Conservation (phyloP, 2,888 invertebrate genomes). For the Panorpa germanica region DNA sequence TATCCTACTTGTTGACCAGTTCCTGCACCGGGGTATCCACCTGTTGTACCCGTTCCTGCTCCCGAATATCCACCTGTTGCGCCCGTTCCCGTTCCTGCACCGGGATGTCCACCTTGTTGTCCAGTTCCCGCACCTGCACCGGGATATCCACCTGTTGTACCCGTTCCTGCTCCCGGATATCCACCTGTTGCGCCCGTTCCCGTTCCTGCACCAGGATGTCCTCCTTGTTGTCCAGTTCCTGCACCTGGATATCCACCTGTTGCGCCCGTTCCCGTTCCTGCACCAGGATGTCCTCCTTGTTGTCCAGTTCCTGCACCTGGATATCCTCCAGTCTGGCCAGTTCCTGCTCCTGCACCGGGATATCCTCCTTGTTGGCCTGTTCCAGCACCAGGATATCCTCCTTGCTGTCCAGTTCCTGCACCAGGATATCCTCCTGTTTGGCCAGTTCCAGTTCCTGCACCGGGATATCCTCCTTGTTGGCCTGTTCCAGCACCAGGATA, state of each 20-base stretch:
- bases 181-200: slow-evolving; percentile 2
- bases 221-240: slow-evolving; percentile 12
- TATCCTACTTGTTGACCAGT: not conserved
- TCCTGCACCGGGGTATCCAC: slow-evolving; percentile 4
- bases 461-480: not conserved
- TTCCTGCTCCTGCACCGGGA: slow-evolving; percentile 2
- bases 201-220: slow-evolving; percentile 5
- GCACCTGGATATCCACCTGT: slow-evolving; percentile 46
- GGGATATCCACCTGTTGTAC: slow-evolving; percentile 4
- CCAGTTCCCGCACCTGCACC: not conserved
- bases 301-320: too few relatives aligned
- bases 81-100: slow-evolving; percentile 2
- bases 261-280: slow-evolving; percentile 42
- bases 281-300: too few relatives aligned
- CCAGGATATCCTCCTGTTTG: too few relatives aligned
- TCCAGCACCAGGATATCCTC: slow-evolving; percentile 3
- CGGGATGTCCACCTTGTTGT: not conserved
- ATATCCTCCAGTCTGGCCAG: not conserved
- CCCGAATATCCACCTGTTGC: too few relatives aligned
- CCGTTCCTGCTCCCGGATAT: not conserved
- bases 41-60: slow-evolving; percentile 1
- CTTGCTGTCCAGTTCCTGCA: slow-evolving; percentile 2
- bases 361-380: slow-evolving; percentile 1
- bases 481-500: slow-evolving; percentile 1
- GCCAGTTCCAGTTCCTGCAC: slow-evolving; percentile 2